phyloP scores from a whole-genome alignment of 1,140 invertebrate genomes.

The Sarcophaga bullata region DNA sequence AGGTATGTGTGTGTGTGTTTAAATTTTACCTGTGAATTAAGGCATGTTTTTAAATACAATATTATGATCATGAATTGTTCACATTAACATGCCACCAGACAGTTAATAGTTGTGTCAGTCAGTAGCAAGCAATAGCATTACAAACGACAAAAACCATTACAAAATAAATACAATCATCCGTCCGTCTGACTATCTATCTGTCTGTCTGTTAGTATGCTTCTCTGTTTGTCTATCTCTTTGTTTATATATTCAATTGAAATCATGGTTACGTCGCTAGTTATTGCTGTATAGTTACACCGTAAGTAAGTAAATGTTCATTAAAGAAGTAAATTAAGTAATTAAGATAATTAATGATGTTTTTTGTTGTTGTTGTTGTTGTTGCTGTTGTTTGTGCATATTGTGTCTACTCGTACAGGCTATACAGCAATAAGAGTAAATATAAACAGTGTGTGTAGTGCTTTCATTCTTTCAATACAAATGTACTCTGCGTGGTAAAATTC shows the following conservation, averaged over 20 bases:
- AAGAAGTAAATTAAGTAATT: slow-evolving; percentile 22
- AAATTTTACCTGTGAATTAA: neutral
- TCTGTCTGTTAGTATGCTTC: too few species aligned
- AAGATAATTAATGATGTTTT: slow-evolving; percentile 22
- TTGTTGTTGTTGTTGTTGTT: neutral
- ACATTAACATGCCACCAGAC: slow-evolving; percentile 18
- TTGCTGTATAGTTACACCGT: neutral
- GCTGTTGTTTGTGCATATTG: neutral
- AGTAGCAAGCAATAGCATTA: neutral
- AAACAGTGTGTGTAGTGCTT: too few species aligned
- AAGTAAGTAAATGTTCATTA: slow-evolving; percentile 10
- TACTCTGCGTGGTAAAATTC: too few species aligned
- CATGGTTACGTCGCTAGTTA: neutral
- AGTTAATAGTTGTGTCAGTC: neutral
- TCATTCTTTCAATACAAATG: too few species aligned
- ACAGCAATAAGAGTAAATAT: too few species aligned
- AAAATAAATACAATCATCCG: neutral
- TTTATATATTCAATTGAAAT: too few species aligned
- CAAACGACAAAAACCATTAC: neutral
- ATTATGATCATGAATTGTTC: neutral
- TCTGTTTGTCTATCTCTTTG: too few species aligned
- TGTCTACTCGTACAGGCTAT: too few species aligned
- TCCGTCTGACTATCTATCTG: neutral
- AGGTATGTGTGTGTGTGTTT: too few species aligned
- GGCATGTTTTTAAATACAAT: neutral